Base-by-base conservation (phyloP, 2,797 vertebrate species). In the Pterois miles region DNA sequence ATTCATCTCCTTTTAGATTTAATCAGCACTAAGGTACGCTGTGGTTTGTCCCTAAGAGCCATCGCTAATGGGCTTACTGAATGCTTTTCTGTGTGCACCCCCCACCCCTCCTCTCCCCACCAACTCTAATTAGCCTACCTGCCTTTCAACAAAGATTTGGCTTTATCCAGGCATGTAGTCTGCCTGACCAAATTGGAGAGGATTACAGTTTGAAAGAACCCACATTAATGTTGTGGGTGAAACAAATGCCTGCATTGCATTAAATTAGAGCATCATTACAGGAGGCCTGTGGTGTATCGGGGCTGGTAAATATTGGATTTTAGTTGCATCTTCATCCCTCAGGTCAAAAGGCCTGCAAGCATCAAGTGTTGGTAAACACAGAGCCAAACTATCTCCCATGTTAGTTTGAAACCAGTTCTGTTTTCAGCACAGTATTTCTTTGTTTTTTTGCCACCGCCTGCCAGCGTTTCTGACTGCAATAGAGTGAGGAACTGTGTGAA, bases 1-100 rank as follows among this genome's bases (percentile, higher is more conserved):
- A 97, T 98, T 96, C 96, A 96, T 97, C 96, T 97, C 94, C 96
- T 95, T 96, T 97, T 96, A 98, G 97, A 98, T 98, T 96, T 96
- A 98, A 99, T 99, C 97, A 97, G 96, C 96, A 96, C 96, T 96
- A 95, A 96, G 96, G 96, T 97, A 82, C 57, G 82, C 85, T 86
- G 97, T 96, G 97, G 96, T 97, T 97, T 97, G 96, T 97, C 97
- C 96, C 96, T 97, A 96, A 98, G 96, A 98, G 96, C 96, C 97
- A 96, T 95, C 94, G 94, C 97, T 97, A 98, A 98, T 98, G 97
- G 97, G 96, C 95, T 98, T 97, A 96, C 95, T 97, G 96, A 97
- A 97, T 96, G 96, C 96, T 96, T 95, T 96, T 94, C 95, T 95
- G 93, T 94, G 95, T 95, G 92, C 95, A 13, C 57, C 60, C 53